Evolutionary conservation across 2,113 vertebrate species (phyloP), one percentile per base, ranked within the genome.

Genomic region (Cyprinus carpio): DNA sequence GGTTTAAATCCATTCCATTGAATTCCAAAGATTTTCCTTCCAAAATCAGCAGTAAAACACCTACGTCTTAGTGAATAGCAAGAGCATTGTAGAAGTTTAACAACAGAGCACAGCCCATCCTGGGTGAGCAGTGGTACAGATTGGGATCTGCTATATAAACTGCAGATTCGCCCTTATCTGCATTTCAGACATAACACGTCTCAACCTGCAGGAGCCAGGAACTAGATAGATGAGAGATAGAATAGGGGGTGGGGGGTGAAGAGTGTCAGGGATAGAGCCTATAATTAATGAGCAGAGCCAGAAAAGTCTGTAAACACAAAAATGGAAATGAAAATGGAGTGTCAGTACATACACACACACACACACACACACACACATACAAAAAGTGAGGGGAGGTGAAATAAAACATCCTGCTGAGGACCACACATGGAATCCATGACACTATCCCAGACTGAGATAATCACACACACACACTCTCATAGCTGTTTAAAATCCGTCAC

Each of bases 141-240:
- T 83, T 56, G 23, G 29, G 27, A 72, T 83, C 81, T 71, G 64
- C 64, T 31, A 16, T 46, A 15, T 40, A 60, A 65, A 49, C 15
- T 34, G 18, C 34, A 56, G 18, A 82, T 37, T 67, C 4, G 4
- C 8, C 31, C 31, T 72, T 40, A 83, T 83, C 81, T 83, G 80
- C 62, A 81, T 81, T 65, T 80, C 20, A 76, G 51, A 20, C 34
- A 34, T 27, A 85, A 77, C 87, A 83, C 3, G 87, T 88, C 81
- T 79, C 43, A 65, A 85, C 84, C 10, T 27, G 81, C 31, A 58
- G 54, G 60, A 46, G 60, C 74, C 37, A 27, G 64, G 18, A 20
- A 81, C 29, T 58, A 43, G 8, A 31, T 64, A 65, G 13, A 72
- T 77, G 67, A 83, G 40, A 75, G 56, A 72, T 34, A 46, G 51